These are phyloP conservation scores for Corbicula japonica DNA, from an alignment of 2,888 invertebrate genomes.

Conservation along the genomic window DNA sequence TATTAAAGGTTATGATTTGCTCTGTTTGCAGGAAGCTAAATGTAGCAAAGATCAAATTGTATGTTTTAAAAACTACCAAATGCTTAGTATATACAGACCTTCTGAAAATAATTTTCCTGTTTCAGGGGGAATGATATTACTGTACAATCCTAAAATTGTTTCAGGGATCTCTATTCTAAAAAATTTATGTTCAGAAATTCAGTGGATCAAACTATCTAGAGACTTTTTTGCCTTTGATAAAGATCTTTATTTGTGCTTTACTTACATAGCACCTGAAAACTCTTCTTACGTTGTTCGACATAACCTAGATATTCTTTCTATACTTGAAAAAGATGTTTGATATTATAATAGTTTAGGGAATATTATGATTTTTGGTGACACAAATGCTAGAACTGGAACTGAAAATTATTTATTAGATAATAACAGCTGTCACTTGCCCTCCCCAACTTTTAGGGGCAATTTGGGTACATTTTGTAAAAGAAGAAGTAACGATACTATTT, in stretches of 20 bases:
- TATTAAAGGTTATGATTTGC: conserved; percentile 4
- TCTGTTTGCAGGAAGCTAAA: neutral
- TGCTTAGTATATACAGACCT: neutral
- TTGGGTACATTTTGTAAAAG: neutral
- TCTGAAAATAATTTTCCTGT: conserved; percentile 4
- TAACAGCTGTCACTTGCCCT: neutral
- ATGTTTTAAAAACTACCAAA: neutral
- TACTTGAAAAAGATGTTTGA: neutral
- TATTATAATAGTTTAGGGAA: neutral
- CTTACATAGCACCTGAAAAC: conserved; percentile 1
- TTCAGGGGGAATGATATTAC: neutral
- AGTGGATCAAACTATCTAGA: neutral
- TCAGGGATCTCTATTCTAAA: neutral
- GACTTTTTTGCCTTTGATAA: neutral
- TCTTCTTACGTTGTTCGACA: neutral
- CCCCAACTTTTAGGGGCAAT: neutral
- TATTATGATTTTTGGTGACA: conserved; percentile 6
- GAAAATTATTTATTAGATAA: neutral
- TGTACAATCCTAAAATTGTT: neutral
- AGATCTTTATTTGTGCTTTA: neutral
- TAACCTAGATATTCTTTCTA: neutral
- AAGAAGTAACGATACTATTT: neutral
- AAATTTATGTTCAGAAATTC: conserved; percentile 1
- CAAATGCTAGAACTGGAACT: neutral
- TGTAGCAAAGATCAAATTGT: neutral